Conservation (phyloP, 2,888 invertebrate species). For the Tribolium freemani region DNA sequence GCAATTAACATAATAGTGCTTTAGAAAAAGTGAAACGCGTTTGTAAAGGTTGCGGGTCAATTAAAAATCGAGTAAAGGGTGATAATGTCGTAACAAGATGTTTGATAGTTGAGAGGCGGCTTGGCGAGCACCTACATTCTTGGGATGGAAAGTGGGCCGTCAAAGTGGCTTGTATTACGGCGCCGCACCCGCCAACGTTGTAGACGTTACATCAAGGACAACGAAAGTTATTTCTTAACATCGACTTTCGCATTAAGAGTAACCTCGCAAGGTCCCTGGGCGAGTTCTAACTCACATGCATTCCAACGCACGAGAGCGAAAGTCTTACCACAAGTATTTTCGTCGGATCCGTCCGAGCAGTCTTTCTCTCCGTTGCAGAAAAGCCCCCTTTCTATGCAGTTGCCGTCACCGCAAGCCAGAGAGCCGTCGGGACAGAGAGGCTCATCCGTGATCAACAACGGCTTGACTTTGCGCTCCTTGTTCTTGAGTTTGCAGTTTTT, state of each 20-base stretch:
- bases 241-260: slow-evolving; percentile 61
- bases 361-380: slow-evolving; percentile 96
- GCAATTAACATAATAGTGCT: slow-evolving; percentile 27
- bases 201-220: slow-evolving; percentile 62
- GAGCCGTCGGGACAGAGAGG: slow-evolving; percentile 90
- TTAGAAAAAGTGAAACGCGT: slow-evolving; percentile 54
- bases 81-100: slow-evolving; percentile 52
- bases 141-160: slow-evolving; percentile 60
- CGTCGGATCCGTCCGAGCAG: slow-evolving; percentile 90
- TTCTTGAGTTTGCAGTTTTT: slow-evolving; percentile 92
- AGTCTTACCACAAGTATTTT: slow-evolving; percentile 88
- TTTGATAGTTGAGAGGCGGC: slow-evolving; percentile 50
- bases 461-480: slow-evolving; percentile 90
- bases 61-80: slow-evolving; percentile 50
- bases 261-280: slow-evolving; percentile 57
- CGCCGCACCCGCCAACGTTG: slow-evolving; percentile 55
- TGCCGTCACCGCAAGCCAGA: slow-evolving; percentile 89
- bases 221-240: slow-evolving; percentile 64
- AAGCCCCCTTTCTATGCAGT: slow-evolving; percentile 88
- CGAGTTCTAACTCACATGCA: slow-evolving; percentile 46
- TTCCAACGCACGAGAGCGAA: slow-evolving; percentile 58
- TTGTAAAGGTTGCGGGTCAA: slow-evolving; percentile 46
- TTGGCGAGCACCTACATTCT: slow-evolving; percentile 46
- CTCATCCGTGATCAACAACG: slow-evolving; percentile 89
- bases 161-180: slow-evolving; percentile 46